These are phyloP conservation scores for Onychomys torridus DNA, from an alignment of 2,797 vertebrate genomes.

Conservation along the genomic window DNA sequence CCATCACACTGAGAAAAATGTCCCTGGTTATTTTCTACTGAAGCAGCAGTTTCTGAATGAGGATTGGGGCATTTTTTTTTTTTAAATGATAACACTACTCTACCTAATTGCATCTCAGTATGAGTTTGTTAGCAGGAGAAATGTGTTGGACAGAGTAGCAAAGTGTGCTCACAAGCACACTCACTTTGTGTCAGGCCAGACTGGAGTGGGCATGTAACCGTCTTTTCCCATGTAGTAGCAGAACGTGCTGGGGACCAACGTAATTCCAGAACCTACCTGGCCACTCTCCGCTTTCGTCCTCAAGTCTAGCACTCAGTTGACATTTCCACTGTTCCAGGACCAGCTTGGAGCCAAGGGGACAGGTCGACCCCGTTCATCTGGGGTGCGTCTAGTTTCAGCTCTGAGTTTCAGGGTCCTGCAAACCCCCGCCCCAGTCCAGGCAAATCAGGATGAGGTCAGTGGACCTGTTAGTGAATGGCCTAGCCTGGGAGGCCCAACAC, in stretches of 20 bases:
- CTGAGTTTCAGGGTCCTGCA: background rate
- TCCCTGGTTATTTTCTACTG: background rate
- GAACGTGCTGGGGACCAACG: background rate
- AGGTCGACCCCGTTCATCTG: background rate
- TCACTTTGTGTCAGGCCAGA: background rate
- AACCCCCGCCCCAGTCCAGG: background rate
- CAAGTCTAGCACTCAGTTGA: background rate
- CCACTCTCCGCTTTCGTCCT: conserved; percentile 40
- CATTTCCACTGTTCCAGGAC: background rate
- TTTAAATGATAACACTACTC: background rate
- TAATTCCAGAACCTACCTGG: background rate
- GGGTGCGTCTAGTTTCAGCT: background rate
- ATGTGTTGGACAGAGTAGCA: background rate
- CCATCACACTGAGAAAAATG: background rate
- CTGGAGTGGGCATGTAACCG: background rate
- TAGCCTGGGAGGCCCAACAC: background rate
- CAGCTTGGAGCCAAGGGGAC: conserved; percentile 8
- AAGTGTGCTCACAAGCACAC: background rate
- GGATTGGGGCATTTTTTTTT: background rate
- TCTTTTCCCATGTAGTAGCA: background rate
- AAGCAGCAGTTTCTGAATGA: background rate
- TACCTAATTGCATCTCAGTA: background rate
- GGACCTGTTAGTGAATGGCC: background rate
- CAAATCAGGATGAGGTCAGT: background rate
- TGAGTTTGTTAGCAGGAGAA: background rate